phyloP scores from a whole-genome alignment of 2,888 invertebrate genomes.

The Bugulina stolonifera region DNA sequence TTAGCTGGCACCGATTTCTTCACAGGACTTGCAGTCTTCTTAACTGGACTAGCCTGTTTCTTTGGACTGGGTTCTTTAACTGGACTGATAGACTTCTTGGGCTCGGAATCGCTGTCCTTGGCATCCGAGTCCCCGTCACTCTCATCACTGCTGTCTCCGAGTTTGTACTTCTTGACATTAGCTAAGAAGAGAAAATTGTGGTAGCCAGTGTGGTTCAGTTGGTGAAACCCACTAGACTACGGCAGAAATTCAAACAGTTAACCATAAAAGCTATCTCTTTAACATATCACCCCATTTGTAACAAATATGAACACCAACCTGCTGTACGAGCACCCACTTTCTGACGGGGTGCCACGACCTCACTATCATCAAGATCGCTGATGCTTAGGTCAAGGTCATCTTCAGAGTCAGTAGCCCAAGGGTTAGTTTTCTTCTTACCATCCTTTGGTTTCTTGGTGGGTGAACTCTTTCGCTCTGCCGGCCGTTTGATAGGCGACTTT shows the following conservation, averaged over 20 bases:
- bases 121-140: background rate
- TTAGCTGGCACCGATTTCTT: background rate
- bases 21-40: background rate
- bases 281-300: no score
- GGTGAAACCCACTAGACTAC: no score
- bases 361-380: conserved; percentile 8
- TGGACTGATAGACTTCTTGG: background rate
- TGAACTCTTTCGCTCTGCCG: background rate
- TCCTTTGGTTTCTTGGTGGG: conserved; percentile 6
- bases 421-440: conserved; percentile 4
- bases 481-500: no score
- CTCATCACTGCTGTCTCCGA: background rate
- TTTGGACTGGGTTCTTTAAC: background rate
- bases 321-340: background rate
- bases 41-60: background rate
- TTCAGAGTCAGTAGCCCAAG: conserved; percentile 3
- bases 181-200: background rate
- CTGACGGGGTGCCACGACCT: background rate
- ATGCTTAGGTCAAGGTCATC: conserved; percentile 6
- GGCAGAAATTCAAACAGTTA: no score
- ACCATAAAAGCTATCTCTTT: no score
- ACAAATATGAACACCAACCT: background rate
- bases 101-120: background rate
- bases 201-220: no score
- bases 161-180: conserved; percentile 2